Evolutionary conservation across 1,140 invertebrate genomes (phyloP).

Genomic region (Pentalonia nigronervosa): DNA sequence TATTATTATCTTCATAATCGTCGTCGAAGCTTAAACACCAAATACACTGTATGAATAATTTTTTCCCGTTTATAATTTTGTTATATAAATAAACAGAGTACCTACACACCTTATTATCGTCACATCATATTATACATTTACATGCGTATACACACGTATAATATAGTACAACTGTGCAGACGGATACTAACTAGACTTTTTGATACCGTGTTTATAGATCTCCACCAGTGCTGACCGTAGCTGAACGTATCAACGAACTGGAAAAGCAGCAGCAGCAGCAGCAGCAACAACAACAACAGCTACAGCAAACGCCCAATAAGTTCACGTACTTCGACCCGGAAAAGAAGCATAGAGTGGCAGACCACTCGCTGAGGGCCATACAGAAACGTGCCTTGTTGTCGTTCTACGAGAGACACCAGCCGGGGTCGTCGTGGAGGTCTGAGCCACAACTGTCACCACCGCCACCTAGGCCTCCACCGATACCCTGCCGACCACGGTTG

Average conservation of each 20-base stretch:
- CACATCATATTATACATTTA: too few relatives aligned
- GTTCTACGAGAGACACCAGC: conserved; percentile 82
- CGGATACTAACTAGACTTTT: background rate
- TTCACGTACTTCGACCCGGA: conserved; percentile 78
- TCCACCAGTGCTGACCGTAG: conserved; percentile 71
- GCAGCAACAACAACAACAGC: conserved; percentile 66
- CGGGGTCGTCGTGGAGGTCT: conserved; percentile 68
- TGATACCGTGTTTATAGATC: conserved; percentile 59
- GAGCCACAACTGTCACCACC: conserved; percentile 68
- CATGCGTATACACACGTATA: background rate
- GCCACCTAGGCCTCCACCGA: conserved; percentile 62
- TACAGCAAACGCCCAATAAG: conserved; percentile 64
- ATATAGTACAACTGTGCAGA: background rate
- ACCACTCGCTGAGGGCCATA: conserved; percentile 81
- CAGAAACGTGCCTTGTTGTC: conserved; percentile 86
- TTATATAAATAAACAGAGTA: too few relatives aligned
- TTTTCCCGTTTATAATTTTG: too few relatives aligned
- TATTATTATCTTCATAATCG: too few relatives aligned
- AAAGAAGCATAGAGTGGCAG: conserved; percentile 77
- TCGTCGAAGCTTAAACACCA: too few relatives aligned
- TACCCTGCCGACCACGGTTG: conserved; percentile 69
- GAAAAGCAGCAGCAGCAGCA: conserved; percentile 68
- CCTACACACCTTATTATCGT: too few relatives aligned
- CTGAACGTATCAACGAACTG: conserved; percentile 78
- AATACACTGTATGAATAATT: too few relatives aligned